Evolutionary conservation across 2,797 vertebrate species (phyloP).

Genomic region (Galagoides demidoff): DNA sequence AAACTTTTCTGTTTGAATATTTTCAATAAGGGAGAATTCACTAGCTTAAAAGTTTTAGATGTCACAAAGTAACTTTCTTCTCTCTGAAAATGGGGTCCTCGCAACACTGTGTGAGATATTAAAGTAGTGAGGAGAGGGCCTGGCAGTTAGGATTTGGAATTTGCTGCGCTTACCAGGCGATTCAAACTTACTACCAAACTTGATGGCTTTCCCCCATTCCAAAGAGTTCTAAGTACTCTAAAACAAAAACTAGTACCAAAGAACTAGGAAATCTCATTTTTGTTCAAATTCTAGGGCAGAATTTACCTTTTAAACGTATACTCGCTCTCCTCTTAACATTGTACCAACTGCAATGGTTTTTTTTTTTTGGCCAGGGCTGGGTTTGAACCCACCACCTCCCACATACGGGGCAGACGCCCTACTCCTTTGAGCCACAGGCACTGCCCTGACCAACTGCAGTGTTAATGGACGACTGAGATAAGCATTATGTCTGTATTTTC

Average conservation of each 20-base stretch:
- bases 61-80: background rate
- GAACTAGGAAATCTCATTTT: constrained; percentile 3
- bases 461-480: background rate
- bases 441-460: background rate
- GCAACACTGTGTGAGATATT: background rate
- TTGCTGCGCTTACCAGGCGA: background rate
- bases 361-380: too few species aligned
- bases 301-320: background rate
- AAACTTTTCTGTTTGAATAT: background rate
- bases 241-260: background rate
- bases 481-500: background rate
- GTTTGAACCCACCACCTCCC: too few species aligned
- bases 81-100: background rate
- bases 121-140: background rate
- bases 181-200: constrained; percentile 15
- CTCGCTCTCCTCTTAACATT: background rate
- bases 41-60: background rate
- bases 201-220: background rate
- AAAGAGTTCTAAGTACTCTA: background rate
- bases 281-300: background rate
- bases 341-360: background rate
- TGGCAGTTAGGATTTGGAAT: background rate
- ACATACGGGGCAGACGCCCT: too few species aligned
- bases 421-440: too few species aligned
- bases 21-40: background rate